Conservation (phyloP, 2,113 vertebrate genomes). For the Alectura lathami region DNA sequence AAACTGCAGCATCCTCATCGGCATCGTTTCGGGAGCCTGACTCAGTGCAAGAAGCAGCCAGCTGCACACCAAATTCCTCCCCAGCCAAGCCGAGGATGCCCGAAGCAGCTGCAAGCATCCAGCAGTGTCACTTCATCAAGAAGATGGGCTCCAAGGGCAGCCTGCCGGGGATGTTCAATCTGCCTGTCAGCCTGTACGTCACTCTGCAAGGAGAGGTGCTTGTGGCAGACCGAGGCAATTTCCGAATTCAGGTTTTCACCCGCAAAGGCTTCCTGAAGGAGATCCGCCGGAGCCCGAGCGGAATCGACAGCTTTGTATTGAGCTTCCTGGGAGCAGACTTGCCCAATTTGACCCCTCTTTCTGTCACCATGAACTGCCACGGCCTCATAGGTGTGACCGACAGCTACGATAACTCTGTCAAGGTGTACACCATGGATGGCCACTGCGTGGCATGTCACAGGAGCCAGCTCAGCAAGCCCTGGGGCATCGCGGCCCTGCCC, state of each 20-base stretch:
- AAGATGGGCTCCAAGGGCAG: conserved; percentile 96
- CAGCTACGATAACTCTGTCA: conserved; percentile 96
- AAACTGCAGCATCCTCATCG: conserved; percentile 48
- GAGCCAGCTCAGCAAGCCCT: conserved; percentile 95
- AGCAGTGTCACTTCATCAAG: conserved; percentile 91
- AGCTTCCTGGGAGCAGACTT: conserved; percentile 94
- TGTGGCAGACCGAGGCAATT: conserved; percentile 94
- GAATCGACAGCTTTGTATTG: conserved; percentile 94
- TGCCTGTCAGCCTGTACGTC: conserved; percentile 91
- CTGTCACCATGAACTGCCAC: conserved; percentile 92
- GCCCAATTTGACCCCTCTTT: conserved; percentile 92
- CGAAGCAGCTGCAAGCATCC: conserved; percentile 72
- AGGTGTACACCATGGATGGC: conserved; percentile 94
- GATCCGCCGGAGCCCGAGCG: conserved; percentile 92
- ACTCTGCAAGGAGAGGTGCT: conserved; percentile 91
- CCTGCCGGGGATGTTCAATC: conserved; percentile 92
- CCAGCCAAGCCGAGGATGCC: conserved; percentile 79
- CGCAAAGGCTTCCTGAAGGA: conserved; percentile 95
- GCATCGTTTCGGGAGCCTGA: conserved; percentile 82
- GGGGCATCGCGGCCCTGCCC: conserved; percentile 93
- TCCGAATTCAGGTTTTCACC: conserved; percentile 94
- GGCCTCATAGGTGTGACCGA: conserved; percentile 95
- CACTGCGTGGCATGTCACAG: conserved; percentile 94
- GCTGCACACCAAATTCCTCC: conserved; percentile 77
- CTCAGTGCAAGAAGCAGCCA: conserved; percentile 77